A percentile compares a stretch with the other conserved stretches of the same genome.
Evolutionary conservation across 92 coral and sea anemone genomes (phyloP).

Genomic region (Nematostella vectensis): DNA sequence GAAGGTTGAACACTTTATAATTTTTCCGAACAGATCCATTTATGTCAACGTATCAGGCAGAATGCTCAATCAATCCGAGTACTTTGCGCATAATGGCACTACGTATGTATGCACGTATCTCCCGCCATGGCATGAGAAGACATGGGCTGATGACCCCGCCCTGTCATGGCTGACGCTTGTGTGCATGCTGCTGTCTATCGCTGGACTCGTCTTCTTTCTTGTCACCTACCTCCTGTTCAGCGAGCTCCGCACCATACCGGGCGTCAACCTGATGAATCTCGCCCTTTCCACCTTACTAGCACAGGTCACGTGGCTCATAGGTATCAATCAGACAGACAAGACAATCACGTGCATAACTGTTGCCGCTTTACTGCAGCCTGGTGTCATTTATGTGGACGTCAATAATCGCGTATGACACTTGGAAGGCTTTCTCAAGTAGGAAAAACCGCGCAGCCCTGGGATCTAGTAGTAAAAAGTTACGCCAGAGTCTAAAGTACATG

Average conservation of each 20-base stretch:
- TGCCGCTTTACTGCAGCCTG: too few relatives aligned
- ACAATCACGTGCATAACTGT: slow-evolving; percentile 19
- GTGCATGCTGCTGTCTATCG: slow-evolving; percentile 25
- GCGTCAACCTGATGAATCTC: too few relatives aligned
- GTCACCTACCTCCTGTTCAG: slow-evolving; percentile 37
- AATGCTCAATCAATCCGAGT: slow-evolving; percentile 2
- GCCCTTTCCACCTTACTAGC: too few relatives aligned
- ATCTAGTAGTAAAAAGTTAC: too few relatives aligned
- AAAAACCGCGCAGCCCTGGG: too few relatives aligned
- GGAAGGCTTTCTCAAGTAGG: too few relatives aligned
- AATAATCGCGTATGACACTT: too few relatives aligned
- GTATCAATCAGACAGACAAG: too few relatives aligned
- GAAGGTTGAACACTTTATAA: slow-evolving; percentile 5
- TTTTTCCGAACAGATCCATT: slow-evolving; percentile 24
- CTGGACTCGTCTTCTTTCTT: slow-evolving; percentile 18
- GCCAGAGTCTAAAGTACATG: too few relatives aligned
- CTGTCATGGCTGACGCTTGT: slow-evolving; percentile 1
- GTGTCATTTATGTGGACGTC: too few relatives aligned
- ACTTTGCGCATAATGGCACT: slow-evolving; percentile 16
- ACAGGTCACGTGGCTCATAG: too few relatives aligned
- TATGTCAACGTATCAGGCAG: slow-evolving; percentile 17
- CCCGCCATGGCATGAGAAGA: not conserved
- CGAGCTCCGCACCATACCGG: slow-evolving; percentile 60
- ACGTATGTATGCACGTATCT: slow-evolving; percentile 31
- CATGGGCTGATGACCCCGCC: not conserved